A percentile compares a stretch with the other conserved stretches of the same genome.
phyloP scores from a whole-genome alignment of 2,888 invertebrate genomes.

The Zhuqinia jingwanae region DNA sequence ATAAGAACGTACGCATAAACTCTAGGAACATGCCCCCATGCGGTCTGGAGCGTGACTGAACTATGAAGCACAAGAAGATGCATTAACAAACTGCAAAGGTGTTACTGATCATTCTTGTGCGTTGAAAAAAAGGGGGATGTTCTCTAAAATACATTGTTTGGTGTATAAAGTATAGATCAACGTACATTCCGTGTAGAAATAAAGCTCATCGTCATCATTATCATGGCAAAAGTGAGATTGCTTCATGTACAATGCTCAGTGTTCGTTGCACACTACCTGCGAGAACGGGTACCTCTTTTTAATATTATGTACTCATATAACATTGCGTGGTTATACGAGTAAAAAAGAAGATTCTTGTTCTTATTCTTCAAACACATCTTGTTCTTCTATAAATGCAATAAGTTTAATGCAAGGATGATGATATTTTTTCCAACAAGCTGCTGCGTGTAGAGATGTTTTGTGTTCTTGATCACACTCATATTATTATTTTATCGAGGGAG shows the following conservation, averaged over 20 bases:
- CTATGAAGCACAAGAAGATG: conserved; percentile 64
- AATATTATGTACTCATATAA: no score
- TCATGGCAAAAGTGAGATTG: no score
- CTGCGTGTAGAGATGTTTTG: no score
- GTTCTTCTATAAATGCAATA: no score
- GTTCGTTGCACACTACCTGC: background rate
- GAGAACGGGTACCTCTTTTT: background rate
- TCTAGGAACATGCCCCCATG: conserved; percentile 74
- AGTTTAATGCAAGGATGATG: no score
- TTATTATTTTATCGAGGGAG: no score
- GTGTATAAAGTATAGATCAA: background rate
- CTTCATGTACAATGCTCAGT: no score
- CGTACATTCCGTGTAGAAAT: background rate
- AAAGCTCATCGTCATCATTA: conserved; percentile 9
- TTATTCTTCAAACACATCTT: no score
- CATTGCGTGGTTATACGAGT: no score
- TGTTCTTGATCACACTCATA: no score
- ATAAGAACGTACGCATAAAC: conserved; percentile 24
- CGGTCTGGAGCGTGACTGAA: conserved; percentile 78
- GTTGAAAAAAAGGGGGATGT: conserved; percentile 68
- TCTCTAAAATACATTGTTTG: conserved; percentile 32
- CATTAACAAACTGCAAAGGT: conserved; percentile 58
- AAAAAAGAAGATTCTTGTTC: no score
- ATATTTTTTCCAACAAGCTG: no score
- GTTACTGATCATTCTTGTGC: conserved; percentile 56